Evolutionary conservation across 2,797 vertebrate genomes (phyloP), one percentile per base, ranked within the genome.

Genomic region (Propithecus deckenii): DNA sequence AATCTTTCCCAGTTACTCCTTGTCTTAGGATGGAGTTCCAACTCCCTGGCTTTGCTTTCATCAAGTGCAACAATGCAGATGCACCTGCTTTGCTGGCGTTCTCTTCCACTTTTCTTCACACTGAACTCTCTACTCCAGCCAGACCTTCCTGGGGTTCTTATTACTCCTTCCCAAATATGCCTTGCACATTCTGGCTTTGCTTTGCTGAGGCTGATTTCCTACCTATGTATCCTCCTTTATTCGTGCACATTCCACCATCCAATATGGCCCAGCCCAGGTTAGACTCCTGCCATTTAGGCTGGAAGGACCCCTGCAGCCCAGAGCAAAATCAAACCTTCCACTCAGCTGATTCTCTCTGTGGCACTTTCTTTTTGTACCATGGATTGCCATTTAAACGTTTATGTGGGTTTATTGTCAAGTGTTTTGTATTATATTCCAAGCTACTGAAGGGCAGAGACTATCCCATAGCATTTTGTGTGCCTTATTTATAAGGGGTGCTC

Each of bases 371-470:
- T 72, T 28, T 48, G 10, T 35, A 30, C 30, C 13, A 32, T 6
- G 11, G 2, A 1, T 23, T 67, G 38, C 46, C 43, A 43, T 52
- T 86, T 86, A 43, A 38, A 52, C 38, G 35, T 89, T 75, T 79
- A 4, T 63, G 22, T 91, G 35, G 65, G 7, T 28, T 94, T 89
- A 55, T 86, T 38, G 18, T 55, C 59, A 18, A 94, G 48, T 78
- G 17, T 71, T 94, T 93, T 86, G 32, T 23, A 63, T 79, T 67
- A 61, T 41, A 65, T 74, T 1, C 84, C 61, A 79, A 89, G 72
- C n/a, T 74, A 30, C 50, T 25, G 14, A 71, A 78, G 32, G 50
- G 20, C 9, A 52, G 35, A 94, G 32, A 71, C 5, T 4, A 61
- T 41, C 3, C 38, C 38, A 17, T 10, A 4, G 12, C 18, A 46